phyloP scores from a whole-genome alignment of 2,888 invertebrate genomes.

The Stegana nigrithorax region DNA sequence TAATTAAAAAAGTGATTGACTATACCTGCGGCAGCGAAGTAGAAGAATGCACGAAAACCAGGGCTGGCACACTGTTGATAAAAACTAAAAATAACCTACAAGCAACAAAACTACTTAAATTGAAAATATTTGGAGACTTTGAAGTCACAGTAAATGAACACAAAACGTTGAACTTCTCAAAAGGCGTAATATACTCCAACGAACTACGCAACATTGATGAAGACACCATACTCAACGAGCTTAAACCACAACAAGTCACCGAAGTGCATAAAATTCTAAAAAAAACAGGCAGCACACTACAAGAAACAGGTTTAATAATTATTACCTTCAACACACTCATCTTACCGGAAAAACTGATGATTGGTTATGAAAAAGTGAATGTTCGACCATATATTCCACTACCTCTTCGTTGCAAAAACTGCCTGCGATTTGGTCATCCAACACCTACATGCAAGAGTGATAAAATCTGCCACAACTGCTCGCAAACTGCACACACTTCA shows the following conservation, averaged over 20 bases:
- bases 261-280: neutral
- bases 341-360: neutral
- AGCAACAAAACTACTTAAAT: neutral
- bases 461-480: neutral
- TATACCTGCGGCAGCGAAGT: neutral
- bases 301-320: neutral
- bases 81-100: neutral
- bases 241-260: neutral
- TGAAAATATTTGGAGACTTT: neutral
- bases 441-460: neutral
- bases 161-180: neutral
- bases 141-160: neutral
- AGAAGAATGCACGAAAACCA: neutral
- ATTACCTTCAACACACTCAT: neutral
- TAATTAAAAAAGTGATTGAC: neutral
- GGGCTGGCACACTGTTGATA: neutral
- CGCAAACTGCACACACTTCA: neutral
- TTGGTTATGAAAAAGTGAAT: neutral
- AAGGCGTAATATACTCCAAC: conserved; percentile 7
- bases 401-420: neutral
- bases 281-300: neutral
- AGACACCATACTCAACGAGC: neutral
- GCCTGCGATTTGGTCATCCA: neutral
- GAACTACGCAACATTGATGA: neutral
- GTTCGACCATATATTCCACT: conserved; percentile 1